Percentiles rank a stretch among this genome's conserved stretches.
phyloP scores from a whole-genome alignment of 2,797 vertebrate species.

The Capromys pilorides region DNA sequence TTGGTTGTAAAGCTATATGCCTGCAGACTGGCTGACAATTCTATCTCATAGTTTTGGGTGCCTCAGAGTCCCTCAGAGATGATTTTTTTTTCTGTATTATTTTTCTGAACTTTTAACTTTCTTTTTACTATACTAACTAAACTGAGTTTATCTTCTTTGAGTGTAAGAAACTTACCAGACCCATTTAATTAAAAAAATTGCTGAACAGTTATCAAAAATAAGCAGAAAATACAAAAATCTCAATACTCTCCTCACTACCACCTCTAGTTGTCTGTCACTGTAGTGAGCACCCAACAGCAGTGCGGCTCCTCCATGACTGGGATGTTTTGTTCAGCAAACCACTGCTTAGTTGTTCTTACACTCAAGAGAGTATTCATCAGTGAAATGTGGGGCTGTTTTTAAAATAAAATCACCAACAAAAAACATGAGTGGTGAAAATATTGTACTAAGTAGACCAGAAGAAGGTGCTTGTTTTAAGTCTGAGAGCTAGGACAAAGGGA shows the following conservation, averaged over 20 bases:
- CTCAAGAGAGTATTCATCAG: not conserved
- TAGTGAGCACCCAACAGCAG: not conserved
- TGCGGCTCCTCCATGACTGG: not conserved
- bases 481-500: not conserved
- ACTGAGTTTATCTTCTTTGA: not conserved
- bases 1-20: not conserved
- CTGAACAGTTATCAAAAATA: not conserved
- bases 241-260: not conserved
- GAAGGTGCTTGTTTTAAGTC: not conserved
- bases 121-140: not conserved
- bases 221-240: not conserved
- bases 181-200: not conserved
- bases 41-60: not conserved
- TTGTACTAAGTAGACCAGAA: not conserved
- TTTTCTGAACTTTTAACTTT: not conserved
- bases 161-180: not conserved
- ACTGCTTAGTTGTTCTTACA: not conserved
- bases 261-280: not conserved
- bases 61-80: not conserved
- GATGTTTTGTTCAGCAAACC: not conserved
- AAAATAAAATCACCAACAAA: not conserved
- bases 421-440: not conserved
- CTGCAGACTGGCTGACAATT: not conserved
- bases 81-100: not conserved
- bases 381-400: not conserved